Conservation (phyloP, 2,888 invertebrate genomes). For the Dioctria linearis region DNA sequence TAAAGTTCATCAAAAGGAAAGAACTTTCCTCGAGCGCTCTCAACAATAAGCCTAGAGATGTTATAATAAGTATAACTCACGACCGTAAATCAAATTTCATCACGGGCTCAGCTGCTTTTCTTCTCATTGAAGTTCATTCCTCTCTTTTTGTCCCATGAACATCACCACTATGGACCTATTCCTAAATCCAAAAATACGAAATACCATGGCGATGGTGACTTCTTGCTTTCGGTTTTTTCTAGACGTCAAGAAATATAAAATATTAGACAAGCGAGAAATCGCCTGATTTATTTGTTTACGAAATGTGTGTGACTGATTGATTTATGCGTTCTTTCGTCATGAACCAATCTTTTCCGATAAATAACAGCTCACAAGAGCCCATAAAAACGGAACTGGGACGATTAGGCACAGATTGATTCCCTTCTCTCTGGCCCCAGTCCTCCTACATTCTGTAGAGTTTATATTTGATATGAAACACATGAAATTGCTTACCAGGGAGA, state of each 20-base stretch:
- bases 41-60: no score
- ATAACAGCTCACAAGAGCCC: conserved; percentile 26
- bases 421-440: background rate
- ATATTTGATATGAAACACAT: conserved; percentile 33
- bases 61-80: no score
- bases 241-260: conserved; percentile 42
- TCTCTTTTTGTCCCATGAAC: no score
- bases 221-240: conserved; percentile 31
- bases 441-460: background rate
- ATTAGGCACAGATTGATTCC: conserved; percentile 45
- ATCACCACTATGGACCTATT: no score
- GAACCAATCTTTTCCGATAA: conserved; percentile 36
- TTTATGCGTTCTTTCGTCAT: conserved; percentile 42
- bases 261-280: conserved; percentile 44
- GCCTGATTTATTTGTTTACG: conserved; percentile 46
- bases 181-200: no score
- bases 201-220: background rate
- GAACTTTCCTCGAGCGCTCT: no score
- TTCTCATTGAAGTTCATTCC: no score
- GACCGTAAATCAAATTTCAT: no score
- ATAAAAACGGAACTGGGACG: conserved; percentile 30
- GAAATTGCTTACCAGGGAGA: conserved; percentile 27
- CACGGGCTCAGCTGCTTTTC: no score
- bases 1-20: no score
- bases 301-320: conserved; percentile 48